Base-by-base conservation (phyloP, 1,140 invertebrate genomes). In the Palaemon carinicauda region DNA sequence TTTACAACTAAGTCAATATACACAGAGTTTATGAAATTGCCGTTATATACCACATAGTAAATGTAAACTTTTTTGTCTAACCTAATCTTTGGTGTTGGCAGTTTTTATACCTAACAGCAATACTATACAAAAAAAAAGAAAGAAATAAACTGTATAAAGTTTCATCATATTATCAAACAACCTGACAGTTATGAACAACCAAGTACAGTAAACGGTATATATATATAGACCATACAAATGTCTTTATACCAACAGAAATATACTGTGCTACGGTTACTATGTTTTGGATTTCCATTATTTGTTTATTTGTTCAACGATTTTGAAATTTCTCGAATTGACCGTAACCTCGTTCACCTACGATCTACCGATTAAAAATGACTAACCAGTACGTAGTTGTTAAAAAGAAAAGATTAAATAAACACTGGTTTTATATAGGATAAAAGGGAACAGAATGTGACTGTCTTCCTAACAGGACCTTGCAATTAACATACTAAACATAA, bases 21-120 rank as follows among this genome's bases (percentile, higher is more conserved):
- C 56, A 52, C 54, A 56, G 14, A 80, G 78, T 80, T 60, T 14
- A 54, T n/a, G 51, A 75, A 83, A 83, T 60, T 51, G 50, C 75
- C 82, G 75, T 77, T 56, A 77, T 60, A 60, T 74, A 54, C 71
- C 75, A 31, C 33, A 73, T 77, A 51, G n/a, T 75, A 54, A 60
- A 83, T 75, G 41, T 33, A 83, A 33, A 33, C n/a, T n/a, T n/a
- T n/a, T 75, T 53, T 27, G 56, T 54, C 31, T 54, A 82, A 56
- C 56, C 82, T 83, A 83, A 83, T 83, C 82, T 83, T 83, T 83
- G 82, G 82, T 83, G 82, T 83, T 60, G 71, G 54, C 56, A 74
- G 65, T 82, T 27, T 82, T 27, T 50, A 27, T n/a, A 71, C 29
- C 74, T n/a, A 19, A 29, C 29, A 41, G 29, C 19, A 75, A 29